A percentile compares a stretch with the other conserved stretches of the same genome.
Evolutionary conservation across 2,113 vertebrate species (phyloP).

Genomic region (Grammomys surdaster): DNA sequence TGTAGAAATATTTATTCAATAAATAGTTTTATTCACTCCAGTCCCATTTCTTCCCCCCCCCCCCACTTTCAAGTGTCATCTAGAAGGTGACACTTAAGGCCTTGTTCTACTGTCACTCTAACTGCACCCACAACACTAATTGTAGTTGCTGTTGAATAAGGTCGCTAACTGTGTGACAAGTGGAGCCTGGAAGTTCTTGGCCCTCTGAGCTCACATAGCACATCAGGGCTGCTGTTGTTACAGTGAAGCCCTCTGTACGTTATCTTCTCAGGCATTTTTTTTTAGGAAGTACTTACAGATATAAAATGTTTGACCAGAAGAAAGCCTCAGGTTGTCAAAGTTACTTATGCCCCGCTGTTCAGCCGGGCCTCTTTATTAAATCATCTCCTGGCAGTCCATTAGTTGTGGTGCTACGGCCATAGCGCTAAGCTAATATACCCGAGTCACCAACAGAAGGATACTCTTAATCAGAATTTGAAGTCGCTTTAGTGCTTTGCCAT

Average conservation of each 20-base stretch:
- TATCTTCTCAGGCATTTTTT: conserved; percentile 78
- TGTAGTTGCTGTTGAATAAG: conserved; percentile 81
- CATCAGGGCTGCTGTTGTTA: conserved; percentile 85
- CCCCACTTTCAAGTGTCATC: conserved; percentile 69
- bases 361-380: conserved; percentile 85
- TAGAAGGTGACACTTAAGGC: conserved; percentile 79
- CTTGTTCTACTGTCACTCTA: conserved; percentile 80
- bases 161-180: conserved; percentile 84
- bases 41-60: background rate
- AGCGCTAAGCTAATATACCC: conserved; percentile 77
- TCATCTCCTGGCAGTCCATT: conserved; percentile 83
- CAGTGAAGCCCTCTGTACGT: conserved; percentile 85
- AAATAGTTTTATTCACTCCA: background rate
- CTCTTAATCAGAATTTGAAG: conserved; percentile 66
- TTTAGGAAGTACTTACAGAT: conserved; percentile 83
- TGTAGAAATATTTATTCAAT: background rate
- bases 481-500: conserved; percentile 69
- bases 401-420: conserved; percentile 69
- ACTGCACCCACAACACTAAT: conserved; percentile 72
- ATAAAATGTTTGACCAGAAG: conserved; percentile 85
- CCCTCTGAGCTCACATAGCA: conserved; percentile 86
- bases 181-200: conserved; percentile 85
- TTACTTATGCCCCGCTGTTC: conserved; percentile 75
- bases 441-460: conserved; percentile 73
- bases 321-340: conserved; percentile 83